These are phyloP conservation scores for Cinclus cinclus DNA, from an alignment of 2,113 vertebrate species.

Conservation along the genomic window DNA sequence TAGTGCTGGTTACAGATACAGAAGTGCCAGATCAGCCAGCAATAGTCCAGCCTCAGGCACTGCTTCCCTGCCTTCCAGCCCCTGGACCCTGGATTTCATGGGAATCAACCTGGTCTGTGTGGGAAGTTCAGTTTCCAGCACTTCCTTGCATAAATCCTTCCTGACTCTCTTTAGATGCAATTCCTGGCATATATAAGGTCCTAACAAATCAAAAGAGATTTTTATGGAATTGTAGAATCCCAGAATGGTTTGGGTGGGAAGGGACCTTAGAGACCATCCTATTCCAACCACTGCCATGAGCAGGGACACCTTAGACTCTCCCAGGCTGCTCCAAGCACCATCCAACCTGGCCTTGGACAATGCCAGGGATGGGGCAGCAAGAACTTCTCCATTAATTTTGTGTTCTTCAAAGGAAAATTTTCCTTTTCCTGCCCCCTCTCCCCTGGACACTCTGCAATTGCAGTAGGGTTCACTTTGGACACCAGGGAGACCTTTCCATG, in stretches of 20 bases:
- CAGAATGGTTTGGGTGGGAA: neutral
- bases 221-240: neutral
- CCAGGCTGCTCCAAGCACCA: accelerated
- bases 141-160: neutral
- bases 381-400: neutral
- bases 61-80: neutral
- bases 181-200: neutral
- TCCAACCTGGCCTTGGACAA: neutral
- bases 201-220: neutral
- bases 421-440: neutral
- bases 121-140: neutral
- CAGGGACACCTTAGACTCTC: neutral
- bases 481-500: neutral
- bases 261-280: neutral
- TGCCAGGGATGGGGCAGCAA: neutral
- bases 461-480: neutral
- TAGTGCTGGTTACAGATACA: neutral
- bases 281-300: neutral
- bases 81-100: neutral
- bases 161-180: neutral
- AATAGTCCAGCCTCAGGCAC: neutral
- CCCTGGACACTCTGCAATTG: neutral
- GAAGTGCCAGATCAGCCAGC: neutral
- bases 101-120: neutral
- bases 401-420: neutral